Evolutionary conservation across 2,797 vertebrate species (phyloP).

Genomic region (Numenius phaeopus): DNA sequence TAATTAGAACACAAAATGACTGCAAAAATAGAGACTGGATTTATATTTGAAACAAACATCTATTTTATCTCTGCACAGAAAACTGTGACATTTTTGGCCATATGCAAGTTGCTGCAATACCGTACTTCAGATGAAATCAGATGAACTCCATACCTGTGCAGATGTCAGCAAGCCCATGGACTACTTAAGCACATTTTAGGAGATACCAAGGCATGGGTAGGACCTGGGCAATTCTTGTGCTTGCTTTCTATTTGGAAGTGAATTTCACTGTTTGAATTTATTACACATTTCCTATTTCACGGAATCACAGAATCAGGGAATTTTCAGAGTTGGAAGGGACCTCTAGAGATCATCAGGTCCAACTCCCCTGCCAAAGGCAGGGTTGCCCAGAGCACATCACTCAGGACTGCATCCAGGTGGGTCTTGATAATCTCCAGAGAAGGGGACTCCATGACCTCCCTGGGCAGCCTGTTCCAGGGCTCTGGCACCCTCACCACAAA

Average conservation of each 20-base stretch:
- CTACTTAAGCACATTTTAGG: background rate
- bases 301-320: no score
- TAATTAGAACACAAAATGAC: conserved; percentile 74
- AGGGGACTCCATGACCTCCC: no score
- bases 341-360: no score
- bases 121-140: background rate
- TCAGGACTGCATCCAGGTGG: no score
- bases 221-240: background rate
- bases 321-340: no score
- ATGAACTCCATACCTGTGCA: background rate
- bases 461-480: no score
- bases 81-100: background rate
- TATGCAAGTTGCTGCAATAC: background rate
- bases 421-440: no score
- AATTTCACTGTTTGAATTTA: background rate
- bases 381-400: no score
- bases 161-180: background rate
- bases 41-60: conserved; percentile 55
- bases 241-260: background rate
- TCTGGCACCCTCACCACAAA: no score
- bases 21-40: conserved; percentile 63
- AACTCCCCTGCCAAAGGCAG: no score
- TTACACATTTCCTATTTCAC: background rate
- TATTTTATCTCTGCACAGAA: conserved; percentile 54
- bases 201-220: accelerated